Evolutionary conservation across 2,113 vertebrate species (phyloP).

Genomic region (Melanerpes aurifrons): DNA sequence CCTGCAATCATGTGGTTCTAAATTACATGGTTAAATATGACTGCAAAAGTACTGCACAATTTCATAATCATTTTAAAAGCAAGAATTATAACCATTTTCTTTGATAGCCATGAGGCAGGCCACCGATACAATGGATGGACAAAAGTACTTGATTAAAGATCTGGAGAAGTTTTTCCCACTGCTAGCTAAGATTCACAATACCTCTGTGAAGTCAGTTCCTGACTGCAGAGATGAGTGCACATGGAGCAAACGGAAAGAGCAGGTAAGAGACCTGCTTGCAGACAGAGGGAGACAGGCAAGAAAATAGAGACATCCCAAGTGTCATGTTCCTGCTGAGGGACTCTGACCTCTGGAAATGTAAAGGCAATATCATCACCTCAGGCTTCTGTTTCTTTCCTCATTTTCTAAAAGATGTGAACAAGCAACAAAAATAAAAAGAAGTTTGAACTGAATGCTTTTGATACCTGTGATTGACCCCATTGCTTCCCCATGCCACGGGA

Average conservation of each 20-base stretch:
- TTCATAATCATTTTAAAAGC: constrained; percentile 67
- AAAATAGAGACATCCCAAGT: not conserved
- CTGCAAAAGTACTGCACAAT: constrained; percentile 70
- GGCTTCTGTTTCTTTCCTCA: not conserved
- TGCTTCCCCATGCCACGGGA: not conserved
- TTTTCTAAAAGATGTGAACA: not conserved
- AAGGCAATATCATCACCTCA: not conserved
- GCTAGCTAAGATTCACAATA: constrained; percentile 13
- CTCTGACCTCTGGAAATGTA: not conserved
- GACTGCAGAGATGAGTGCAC: not conserved
- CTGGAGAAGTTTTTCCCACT: constrained; percentile 38
- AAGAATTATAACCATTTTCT: constrained; percentile 64
- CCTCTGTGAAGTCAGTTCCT: not conserved
- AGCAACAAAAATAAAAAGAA: not conserved
- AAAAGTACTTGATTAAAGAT: constrained; percentile 52
- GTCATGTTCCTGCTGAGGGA: not conserved
- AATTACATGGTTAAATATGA: constrained; percentile 61
- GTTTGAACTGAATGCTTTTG: not conserved
- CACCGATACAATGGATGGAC: constrained; percentile 33
- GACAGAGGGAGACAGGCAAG: not conserved
- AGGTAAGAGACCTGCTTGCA: not conserved
- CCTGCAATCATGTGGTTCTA: constrained; percentile 66
- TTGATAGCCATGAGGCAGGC: constrained; percentile 57
- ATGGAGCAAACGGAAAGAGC: not conserved
- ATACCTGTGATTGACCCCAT: not conserved